Conservation (phyloP, 2,797 vertebrate species). For the Premnoplex brunnescens region DNA sequence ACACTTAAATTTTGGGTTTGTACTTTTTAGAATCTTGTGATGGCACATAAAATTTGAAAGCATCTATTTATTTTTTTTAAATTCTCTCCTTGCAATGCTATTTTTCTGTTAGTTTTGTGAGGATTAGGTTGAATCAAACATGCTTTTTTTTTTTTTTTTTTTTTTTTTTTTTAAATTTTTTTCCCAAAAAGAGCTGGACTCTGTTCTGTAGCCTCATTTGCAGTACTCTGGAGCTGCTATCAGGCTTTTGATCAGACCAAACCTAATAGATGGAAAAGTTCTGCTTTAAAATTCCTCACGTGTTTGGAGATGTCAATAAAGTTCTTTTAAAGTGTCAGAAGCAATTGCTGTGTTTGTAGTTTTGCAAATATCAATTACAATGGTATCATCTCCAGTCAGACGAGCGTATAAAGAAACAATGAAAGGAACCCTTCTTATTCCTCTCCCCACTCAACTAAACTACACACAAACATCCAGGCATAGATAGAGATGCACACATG, state of each 20-base stretch:
- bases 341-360: slow-evolving; percentile 56
- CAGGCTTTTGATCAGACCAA: slow-evolving; percentile 71
- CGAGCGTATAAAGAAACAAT: neutral
- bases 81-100: neutral
- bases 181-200: neutral
- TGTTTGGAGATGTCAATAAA: slow-evolving; percentile 69
- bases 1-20: neutral
- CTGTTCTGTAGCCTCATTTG: slow-evolving; percentile 42
- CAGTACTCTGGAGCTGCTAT: slow-evolving; percentile 66
- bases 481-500: neutral
- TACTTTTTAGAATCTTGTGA: neutral
- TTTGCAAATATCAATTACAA: neutral
- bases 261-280: slow-evolving; percentile 69
- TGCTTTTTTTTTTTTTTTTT: neutral
- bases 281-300: slow-evolving; percentile 69
- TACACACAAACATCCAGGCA: neutral
- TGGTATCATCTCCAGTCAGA: slow-evolving; percentile 25
- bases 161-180: neutral
- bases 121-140: slow-evolving; percentile 37
- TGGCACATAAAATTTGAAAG: neutral
- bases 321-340: slow-evolving; percentile 73
- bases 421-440: neutral
- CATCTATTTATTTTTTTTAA: neutral
- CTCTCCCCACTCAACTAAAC: neutral
- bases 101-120: slow-evolving; percentile 6